A percentile compares a stretch with the other conserved stretches of the same genome.
Conservation (phyloP, 1,140 invertebrate species). For the Drosophila melanica region DNA sequence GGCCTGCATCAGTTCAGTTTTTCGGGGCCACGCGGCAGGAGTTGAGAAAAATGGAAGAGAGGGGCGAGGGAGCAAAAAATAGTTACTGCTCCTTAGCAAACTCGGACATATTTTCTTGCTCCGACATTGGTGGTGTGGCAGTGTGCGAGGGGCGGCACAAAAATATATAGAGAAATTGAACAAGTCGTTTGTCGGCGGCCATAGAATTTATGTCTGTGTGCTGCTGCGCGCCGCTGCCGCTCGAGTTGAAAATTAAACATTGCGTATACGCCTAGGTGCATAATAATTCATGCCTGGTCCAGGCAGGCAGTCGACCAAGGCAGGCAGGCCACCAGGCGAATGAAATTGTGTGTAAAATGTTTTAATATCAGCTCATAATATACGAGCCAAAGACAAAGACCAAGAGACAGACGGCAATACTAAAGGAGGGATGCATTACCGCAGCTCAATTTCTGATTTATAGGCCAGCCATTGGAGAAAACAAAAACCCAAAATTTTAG, state of each 20-base stretch:
- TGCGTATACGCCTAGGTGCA: conserved; percentile 82
- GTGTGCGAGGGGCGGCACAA: not conserved
- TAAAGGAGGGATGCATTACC: conserved; percentile 34
- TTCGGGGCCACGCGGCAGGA: conserved; percentile 22
- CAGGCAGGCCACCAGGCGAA: conserved; percentile 31
- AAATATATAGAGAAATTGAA: conserved; percentile 74
- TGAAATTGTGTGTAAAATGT: conserved; percentile 82
- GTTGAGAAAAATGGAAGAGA: not conserved
- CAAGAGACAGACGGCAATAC: not conserved
- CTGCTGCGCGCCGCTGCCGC: conserved; percentile 39
- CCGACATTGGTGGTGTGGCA: conserved; percentile 6
- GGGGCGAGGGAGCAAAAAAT: conserved; percentile 4
- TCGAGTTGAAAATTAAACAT: conserved; percentile 82
- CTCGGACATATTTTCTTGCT: conserved; percentile 50
- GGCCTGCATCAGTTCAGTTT: conserved; percentile 52
- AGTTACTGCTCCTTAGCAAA: conserved; percentile 45
- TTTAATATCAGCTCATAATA: conserved; percentile 81
- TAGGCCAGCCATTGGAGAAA: conserved; percentile 34
- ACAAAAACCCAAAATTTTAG: conserved; percentile 3
- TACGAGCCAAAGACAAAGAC: conserved; percentile 59
- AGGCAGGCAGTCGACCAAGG: conserved; percentile 32
- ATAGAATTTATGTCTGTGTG: conserved; percentile 76
- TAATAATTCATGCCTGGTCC: conserved; percentile 74
- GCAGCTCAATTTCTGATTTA: conserved; percentile 80
- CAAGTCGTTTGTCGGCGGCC: conserved; percentile 77